Conservation (phyloP, 2,888 invertebrate genomes). For the Portevinia maculata region DNA sequence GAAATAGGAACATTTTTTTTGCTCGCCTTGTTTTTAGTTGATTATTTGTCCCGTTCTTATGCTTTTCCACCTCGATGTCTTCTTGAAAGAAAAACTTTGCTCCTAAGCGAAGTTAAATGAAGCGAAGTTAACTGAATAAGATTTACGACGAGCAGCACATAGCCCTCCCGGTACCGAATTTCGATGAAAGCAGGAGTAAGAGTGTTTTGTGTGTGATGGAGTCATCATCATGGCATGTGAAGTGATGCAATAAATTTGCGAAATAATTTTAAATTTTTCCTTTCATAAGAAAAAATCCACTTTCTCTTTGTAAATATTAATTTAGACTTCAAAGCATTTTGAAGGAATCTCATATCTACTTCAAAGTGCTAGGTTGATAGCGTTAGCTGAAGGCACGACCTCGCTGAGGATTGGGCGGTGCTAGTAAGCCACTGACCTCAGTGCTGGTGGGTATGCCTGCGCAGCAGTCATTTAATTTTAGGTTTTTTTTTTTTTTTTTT, state of each 20-base stretch:
- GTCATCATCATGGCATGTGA: slow-evolving; percentile 32
- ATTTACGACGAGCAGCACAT: slow-evolving; percentile 61
- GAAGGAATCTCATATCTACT: background rate
- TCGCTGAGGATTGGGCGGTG: background rate
- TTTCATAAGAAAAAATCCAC: background rate
- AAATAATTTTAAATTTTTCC: slow-evolving; percentile 27
- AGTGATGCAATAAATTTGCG: slow-evolving; percentile 43
- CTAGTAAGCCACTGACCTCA: background rate
- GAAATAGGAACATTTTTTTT: slow-evolving; percentile 29
- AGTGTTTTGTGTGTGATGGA: slow-evolving; percentile 41
- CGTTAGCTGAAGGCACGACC: background rate
- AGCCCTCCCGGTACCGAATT: slow-evolving; percentile 13
- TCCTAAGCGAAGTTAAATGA: slow-evolving; percentile 66
- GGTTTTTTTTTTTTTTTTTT: too few species aligned
- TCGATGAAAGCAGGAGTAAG: slow-evolving; percentile 1
- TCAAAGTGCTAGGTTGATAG: background rate
- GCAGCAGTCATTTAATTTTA: too few species aligned
- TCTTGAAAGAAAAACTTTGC: slow-evolving; percentile 38
- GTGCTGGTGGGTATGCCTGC: background rate
- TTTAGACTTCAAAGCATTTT: slow-evolving; percentile 43
- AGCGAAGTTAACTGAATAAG: slow-evolving; percentile 71
- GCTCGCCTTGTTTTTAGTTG: slow-evolving; percentile 2
- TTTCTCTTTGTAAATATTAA: slow-evolving; percentile 11
- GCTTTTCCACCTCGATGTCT: slow-evolving; percentile 24
- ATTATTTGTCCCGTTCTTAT: slow-evolving; percentile 12